phyloP scores from a whole-genome alignment of 2,888 invertebrate species.

The Ornithoptera alexandrae region DNA sequence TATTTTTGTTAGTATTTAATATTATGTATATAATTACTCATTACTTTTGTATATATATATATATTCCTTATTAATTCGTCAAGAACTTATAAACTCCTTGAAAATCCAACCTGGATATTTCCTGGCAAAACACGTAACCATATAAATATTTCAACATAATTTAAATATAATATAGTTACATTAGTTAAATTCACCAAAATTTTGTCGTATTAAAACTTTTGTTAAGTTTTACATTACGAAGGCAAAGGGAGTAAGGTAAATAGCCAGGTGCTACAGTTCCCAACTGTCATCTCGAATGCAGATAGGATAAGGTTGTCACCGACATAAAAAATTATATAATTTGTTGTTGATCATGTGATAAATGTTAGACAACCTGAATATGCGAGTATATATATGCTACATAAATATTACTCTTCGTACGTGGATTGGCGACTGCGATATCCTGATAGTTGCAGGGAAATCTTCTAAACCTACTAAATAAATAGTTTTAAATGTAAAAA shows the following conservation, averaged over 20 bases:
- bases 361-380: no score
- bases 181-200: constrained; percentile 59
- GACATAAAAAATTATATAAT: background rate
- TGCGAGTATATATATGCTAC: no score
- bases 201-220: constrained; percentile 52
- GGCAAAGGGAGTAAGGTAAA: constrained; percentile 58
- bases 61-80: no score
- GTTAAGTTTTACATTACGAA: constrained; percentile 63
- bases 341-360: no score
- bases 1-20: constrained; percentile 27
- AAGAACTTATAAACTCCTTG: background rate
- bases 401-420: no score
- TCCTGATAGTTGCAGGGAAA: no score
- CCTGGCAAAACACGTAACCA: background rate
- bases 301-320: constrained; percentile 4
- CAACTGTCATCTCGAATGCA: constrained; percentile 43
- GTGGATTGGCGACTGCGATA: no score
- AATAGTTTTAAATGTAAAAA: no score
- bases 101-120: background rate
- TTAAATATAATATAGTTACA: constrained; percentile 40
- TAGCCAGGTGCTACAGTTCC: constrained; percentile 59
- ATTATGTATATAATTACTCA: background rate
- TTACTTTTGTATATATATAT: no score
- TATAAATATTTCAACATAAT: background rate
- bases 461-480: no score